phyloP scores from a whole-genome alignment of 1,140 invertebrate genomes.

The Drosophila nigrodunni region DNA sequence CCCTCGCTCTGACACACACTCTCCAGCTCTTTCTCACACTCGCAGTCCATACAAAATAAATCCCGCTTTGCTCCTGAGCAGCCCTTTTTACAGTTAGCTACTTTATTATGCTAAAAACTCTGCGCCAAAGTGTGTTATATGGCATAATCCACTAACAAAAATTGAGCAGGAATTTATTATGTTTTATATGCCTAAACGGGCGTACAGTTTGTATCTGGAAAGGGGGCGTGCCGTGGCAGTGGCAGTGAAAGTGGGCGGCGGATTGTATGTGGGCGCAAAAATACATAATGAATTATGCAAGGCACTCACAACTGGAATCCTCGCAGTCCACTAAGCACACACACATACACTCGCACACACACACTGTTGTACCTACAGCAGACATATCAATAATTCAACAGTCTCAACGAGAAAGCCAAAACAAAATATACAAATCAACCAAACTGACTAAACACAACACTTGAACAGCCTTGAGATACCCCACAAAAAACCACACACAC shows the following conservation, averaged over 20 bases:
- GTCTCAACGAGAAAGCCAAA: slow-evolving; percentile 58
- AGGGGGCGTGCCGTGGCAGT: slow-evolving; percentile 4
- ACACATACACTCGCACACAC: slow-evolving; percentile 15
- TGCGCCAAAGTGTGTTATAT: slow-evolving; percentile 78
- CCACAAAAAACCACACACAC: neutral
- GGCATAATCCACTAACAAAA: slow-evolving; percentile 82
- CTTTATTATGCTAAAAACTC: slow-evolving; percentile 82
- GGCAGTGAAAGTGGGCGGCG: slow-evolving; percentile 10
- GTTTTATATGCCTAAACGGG: slow-evolving; percentile 74
- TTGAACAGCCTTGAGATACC: slow-evolving; percentile 23
- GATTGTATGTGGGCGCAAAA: slow-evolving; percentile 30
- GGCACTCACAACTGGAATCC: slow-evolving; percentile 59
- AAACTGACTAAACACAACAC: neutral
- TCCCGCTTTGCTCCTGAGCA: slow-evolving; percentile 6
- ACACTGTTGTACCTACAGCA: slow-evolving; percentile 36
- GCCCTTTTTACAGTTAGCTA: slow-evolving; percentile 70
- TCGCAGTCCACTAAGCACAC: slow-evolving; percentile 45
- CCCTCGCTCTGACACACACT: neutral
- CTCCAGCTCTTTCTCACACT: neutral
- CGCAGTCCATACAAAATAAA: neutral
- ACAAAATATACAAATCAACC: slow-evolving; percentile 50
- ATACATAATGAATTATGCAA: slow-evolving; percentile 80
- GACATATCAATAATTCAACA: slow-evolving; percentile 80
- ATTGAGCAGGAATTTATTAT: slow-evolving; percentile 82
- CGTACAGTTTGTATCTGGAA: slow-evolving; percentile 34